These are phyloP conservation scores for Mythimna impura DNA, from an alignment of 2,888 invertebrate genomes.

Conservation along the genomic window DNA sequence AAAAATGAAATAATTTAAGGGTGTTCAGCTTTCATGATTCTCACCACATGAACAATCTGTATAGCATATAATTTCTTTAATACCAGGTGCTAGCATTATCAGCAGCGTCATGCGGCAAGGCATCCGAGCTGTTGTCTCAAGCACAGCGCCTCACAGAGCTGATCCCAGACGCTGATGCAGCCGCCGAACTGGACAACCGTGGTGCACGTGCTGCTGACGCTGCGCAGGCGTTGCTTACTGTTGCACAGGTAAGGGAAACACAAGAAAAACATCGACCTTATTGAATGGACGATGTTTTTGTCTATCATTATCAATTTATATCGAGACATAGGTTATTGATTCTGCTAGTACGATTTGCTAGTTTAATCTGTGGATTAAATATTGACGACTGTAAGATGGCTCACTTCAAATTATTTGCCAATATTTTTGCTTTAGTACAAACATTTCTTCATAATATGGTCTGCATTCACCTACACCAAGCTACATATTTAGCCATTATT, in stretches of 20 bases:
- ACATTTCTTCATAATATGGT: no score
- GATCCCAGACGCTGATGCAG: slow-evolving; percentile 51
- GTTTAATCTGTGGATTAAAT: slow-evolving; percentile 43
- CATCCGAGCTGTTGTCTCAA: slow-evolving; percentile 67
- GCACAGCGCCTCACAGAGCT: slow-evolving; percentile 68
- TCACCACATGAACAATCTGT: background rate
- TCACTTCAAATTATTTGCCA: no score
- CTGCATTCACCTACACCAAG: no score
- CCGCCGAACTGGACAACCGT: slow-evolving; percentile 63
- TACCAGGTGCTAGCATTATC: slow-evolving; percentile 64
- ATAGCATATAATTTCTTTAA: background rate
- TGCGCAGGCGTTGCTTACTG: slow-evolving; percentile 67
- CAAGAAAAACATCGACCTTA: no score
- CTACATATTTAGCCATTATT: no score
- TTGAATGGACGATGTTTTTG: no score
- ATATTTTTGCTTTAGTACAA: no score
- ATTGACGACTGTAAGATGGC: no score
- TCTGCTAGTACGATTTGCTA: no score
- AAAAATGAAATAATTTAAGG: background rate
- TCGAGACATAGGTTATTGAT: no score
- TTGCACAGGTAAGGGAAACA: slow-evolving; percentile 58
- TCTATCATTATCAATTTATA: no score
- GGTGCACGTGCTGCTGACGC: slow-evolving; percentile 66
- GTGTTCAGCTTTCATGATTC: background rate
- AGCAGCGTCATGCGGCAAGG: slow-evolving; percentile 68